phyloP scores from a whole-genome alignment of 2,888 invertebrate species.

The Sinopyrophorus schimmeli region DNA sequence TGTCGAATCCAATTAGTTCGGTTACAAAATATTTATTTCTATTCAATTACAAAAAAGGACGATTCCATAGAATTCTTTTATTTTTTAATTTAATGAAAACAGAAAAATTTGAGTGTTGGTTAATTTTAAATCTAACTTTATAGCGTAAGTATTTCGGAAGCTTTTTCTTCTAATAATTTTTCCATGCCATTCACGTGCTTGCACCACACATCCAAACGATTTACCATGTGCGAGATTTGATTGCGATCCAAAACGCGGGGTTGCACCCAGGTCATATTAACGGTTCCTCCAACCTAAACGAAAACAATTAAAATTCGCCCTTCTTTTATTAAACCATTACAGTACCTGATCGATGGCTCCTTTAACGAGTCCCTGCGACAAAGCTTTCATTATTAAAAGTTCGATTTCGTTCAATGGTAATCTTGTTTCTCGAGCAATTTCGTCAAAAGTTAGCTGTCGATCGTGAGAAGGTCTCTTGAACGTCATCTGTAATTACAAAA shows the following conservation, averaged over 20 bases:
- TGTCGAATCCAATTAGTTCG: no score
- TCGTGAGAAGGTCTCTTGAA: conserved; percentile 91
- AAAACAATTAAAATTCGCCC: conserved; percentile 5
- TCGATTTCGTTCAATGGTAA: conserved; percentile 88
- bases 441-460: conserved; percentile 82
- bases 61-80: no score
- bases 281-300: conserved; percentile 60
- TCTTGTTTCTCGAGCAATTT: conserved; percentile 85
- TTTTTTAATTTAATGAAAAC: no score
- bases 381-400: conserved; percentile 94
- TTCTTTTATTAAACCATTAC: conserved; percentile 5
- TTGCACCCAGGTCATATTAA: conserved; percentile 85
- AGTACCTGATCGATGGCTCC: conserved; percentile 93
- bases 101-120: no score
- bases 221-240: conserved; percentile 73
- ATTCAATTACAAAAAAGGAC: no score
- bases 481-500: conserved; percentile 73
- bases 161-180: conserved; percentile 70
- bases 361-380: conserved; percentile 90
- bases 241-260: conserved; percentile 74
- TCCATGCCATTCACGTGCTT: conserved; percentile 76
- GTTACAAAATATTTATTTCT: no score
- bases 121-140: no score
- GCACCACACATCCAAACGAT: conserved; percentile 72
- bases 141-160: conserved; percentile 76